A percentile compares a stretch with the other conserved stretches of the same genome.
phyloP scores from a whole-genome alignment of 2,888 invertebrate genomes.

The Clanis bilineata region DNA sequence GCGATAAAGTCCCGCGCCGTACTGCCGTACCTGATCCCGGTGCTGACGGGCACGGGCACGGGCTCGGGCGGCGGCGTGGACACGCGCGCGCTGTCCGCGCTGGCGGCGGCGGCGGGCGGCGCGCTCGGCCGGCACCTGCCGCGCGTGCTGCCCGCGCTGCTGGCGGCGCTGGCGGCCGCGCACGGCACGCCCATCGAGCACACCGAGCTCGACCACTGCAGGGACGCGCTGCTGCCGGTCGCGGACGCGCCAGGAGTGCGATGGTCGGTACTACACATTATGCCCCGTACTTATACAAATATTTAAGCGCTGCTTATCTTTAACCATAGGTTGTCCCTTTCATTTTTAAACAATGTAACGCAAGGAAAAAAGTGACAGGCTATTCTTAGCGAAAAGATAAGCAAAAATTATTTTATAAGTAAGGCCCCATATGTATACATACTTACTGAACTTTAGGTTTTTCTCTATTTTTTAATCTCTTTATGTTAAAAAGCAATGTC shows the following conservation, averaged over 20 bases:
- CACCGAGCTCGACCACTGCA: constrained; percentile 94
- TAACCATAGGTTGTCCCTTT: no score
- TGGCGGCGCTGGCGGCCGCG: constrained; percentile 87
- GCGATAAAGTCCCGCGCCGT: constrained; percentile 97
- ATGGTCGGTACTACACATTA: constrained; percentile 78
- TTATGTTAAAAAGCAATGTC: no score
- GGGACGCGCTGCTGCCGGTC: constrained; percentile 95
- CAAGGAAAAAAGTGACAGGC: no score
- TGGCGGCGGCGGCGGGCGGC: constrained; percentile 80
- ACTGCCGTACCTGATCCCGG: constrained; percentile 97
- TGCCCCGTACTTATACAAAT: no score
- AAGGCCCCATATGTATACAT: no score
- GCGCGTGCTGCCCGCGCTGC: constrained; percentile 95
- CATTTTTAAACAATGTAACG: no score
- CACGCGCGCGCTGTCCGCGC: constrained; percentile 93
- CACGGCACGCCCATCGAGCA: constrained; percentile 85
- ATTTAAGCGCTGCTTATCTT: no score
- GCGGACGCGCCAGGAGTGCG: constrained; percentile 93
- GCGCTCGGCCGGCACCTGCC: constrained; percentile 85
- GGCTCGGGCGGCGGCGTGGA: constrained; percentile 82
- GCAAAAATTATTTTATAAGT: no score
- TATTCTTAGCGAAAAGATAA: no score
- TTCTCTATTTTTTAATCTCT: no score
- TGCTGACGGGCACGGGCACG: constrained; percentile 85
- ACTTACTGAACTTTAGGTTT: no score